Evolutionary conservation across 2,888 invertebrate species (phyloP).

Genomic region (Coelopa pilipes): DNA sequence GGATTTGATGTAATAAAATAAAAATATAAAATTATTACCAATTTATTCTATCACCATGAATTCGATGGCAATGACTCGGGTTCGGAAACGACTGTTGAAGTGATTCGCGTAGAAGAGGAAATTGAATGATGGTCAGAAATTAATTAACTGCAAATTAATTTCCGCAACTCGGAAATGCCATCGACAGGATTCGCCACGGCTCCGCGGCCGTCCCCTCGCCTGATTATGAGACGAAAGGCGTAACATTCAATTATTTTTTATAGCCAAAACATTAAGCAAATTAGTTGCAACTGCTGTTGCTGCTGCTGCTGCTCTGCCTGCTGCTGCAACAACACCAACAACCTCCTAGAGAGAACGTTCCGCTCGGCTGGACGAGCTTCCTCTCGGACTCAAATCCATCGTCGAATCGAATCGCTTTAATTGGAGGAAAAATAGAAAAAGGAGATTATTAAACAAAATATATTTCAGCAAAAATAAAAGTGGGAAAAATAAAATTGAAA

Average conservation of each 20-base stretch:
- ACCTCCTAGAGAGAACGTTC: too few relatives aligned
- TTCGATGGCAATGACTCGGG: too few relatives aligned
- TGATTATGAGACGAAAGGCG: conserved; percentile 1
- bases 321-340: not conserved
- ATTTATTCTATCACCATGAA: too few relatives aligned
- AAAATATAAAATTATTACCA: too few relatives aligned
- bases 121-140: too few relatives aligned
- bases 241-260: conserved; percentile 8
- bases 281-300: conserved; percentile 4
- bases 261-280: not conserved
- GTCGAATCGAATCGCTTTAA: not conserved
- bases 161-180: not conserved
- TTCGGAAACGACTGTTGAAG: too few relatives aligned
- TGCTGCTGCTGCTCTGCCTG: not conserved
- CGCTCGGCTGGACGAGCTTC: too few relatives aligned
- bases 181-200: too few relatives aligned
- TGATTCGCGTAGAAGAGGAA: too few relatives aligned
- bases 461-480: not conserved
- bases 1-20: too few relatives aligned
- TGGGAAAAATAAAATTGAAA: not conserved
- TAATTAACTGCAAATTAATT: conserved; percentile 2
- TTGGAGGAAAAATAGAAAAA: not conserved
- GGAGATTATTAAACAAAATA: not conserved
- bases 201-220: too few relatives aligned
- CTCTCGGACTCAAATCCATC: not conserved